Percentiles rank a stretch among this genome's conserved stretches.
Conservation (phyloP, 2,113 vertebrate species). For the Caracal caracal region DNA sequence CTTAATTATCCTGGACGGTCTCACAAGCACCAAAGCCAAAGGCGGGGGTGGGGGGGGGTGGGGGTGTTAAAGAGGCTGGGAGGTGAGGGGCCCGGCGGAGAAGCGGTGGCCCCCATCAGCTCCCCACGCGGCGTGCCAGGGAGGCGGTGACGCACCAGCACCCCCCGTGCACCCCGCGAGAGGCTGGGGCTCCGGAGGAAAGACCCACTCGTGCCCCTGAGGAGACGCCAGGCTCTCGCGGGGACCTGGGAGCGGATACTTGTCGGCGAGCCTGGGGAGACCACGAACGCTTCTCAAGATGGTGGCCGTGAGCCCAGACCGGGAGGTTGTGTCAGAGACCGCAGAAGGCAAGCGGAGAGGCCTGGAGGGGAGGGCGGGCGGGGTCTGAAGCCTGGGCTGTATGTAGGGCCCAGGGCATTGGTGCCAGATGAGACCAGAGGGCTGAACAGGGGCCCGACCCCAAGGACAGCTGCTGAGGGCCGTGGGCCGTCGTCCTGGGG, state of each 20-base stretch:
- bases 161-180: not conserved
- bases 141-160: not conserved
- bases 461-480: too few species aligned
- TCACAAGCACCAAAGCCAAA: slow-evolving; percentile 60
- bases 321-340: not conserved
- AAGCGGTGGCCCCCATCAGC: not conserved
- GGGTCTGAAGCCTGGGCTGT: rapidly evolving
- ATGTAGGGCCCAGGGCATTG: not conserved
- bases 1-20: slow-evolving; percentile 82
- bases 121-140: rapidly evolving
- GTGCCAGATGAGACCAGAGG: not conserved
- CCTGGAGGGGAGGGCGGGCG: not conserved
- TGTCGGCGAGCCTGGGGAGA: not conserved
- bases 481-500: not conserved
- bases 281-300: not conserved
- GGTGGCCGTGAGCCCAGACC: not conserved
- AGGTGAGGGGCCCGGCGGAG: not conserved
- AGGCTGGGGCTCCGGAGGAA: not conserved
- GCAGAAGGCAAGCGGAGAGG: not conserved
- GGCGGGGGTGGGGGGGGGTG: not conserved
- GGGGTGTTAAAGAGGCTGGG: not conserved
- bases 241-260: not conserved
- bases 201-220: not conserved
- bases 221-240: not conserved
- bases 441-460: rapidly evolving